Conservation (phyloP, 2,797 vertebrate genomes). For the Megalops cyprinoides region DNA sequence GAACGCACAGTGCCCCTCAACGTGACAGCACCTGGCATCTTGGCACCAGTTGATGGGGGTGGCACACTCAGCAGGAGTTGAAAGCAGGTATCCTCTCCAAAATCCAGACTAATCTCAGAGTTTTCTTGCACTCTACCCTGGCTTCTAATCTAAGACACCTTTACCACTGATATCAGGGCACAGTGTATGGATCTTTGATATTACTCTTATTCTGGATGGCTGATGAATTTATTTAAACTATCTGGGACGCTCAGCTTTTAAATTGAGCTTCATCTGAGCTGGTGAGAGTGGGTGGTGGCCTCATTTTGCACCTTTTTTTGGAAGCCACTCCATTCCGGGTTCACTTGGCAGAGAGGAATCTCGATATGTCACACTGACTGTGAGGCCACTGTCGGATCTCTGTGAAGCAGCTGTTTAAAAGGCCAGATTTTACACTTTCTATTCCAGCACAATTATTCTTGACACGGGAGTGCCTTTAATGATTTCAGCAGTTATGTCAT, state of each 20-base stretch:
- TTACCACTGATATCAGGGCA: neutral
- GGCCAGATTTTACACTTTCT: neutral
- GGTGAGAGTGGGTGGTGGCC: slow-evolving; percentile 13
- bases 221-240: neutral
- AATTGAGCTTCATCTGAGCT: neutral
- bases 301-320: slow-evolving; percentile 10
- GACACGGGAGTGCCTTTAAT: neutral
- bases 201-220: neutral
- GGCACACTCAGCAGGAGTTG: slow-evolving; percentile 28
- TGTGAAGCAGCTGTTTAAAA: slow-evolving; percentile 6
- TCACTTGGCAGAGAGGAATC: slow-evolving; percentile 6
- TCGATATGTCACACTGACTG: slow-evolving; percentile 5
- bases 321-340: slow-evolving; percentile 1
- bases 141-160: neutral
- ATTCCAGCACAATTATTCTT: neutral
- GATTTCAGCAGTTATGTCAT: slow-evolving; percentile 7
- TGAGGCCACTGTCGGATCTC: neutral
- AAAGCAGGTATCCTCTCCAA: slow-evolving; percentile 29
- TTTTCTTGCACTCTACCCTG: neutral
- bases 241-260: slow-evolving; percentile 8
- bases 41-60: slow-evolving; percentile 36
- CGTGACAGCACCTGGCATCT: slow-evolving; percentile 32
- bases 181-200: neutral
- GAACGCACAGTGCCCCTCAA: too few relatives aligned
- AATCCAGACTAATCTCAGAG: slow-evolving; percentile 26